Evolutionary conservation across 2,797 vertebrate genomes (phyloP), one percentile per base, ranked within the genome.

Genomic region (Vespertilio murinus): DNA sequence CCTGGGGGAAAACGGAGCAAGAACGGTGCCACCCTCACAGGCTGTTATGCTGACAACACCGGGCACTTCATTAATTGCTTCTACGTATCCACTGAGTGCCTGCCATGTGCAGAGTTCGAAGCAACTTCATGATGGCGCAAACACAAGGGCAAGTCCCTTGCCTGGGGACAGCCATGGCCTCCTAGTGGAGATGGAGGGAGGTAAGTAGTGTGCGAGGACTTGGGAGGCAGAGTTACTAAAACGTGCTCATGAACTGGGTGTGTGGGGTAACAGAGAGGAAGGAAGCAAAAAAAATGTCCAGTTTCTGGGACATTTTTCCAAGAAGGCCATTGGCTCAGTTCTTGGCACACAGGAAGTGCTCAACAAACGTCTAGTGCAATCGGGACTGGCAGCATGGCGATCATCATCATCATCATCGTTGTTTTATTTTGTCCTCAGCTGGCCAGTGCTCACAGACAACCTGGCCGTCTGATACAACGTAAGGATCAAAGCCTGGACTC

Each of bases 41-140:
- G n/a, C 59, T 9, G 1, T 13, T 18, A 40, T 1, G 59, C 16
- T 2, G 84, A 52, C 0, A 16, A 20, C 54, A 28, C 11, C 0
- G 4, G 40, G 17, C 45, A 6, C 71, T 30, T 79, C 28, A 5
- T 30, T 16, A 28, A 28, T 13, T 81, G 23, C 13, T 17, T 11
- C 30, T 35, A 28, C 22, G 22, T 38, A 1, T 42, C 30, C 40
- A 6, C 0, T 2, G 38, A 45, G 30, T 1, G 47, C 18, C 77
- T 8, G 3, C 11, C 2, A 4, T 0, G n/a, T 1, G 33, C 33
- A 22, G 18, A 5, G 25, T 16, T 47, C 20, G 1, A 8, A 5
- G 13, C 4, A 3, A 22, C 42, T 40, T 78, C 35, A 1, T 1
- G 7, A 30, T 0, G 23, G n/a, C 13, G 12, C 22, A 1, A 0